A percentile compares a stretch with the other conserved stretches of the same genome.
These are phyloP conservation scores for Temnothorax nylanderi DNA, from an alignment of 1,140 invertebrate species.

Conservation along the genomic window DNA sequence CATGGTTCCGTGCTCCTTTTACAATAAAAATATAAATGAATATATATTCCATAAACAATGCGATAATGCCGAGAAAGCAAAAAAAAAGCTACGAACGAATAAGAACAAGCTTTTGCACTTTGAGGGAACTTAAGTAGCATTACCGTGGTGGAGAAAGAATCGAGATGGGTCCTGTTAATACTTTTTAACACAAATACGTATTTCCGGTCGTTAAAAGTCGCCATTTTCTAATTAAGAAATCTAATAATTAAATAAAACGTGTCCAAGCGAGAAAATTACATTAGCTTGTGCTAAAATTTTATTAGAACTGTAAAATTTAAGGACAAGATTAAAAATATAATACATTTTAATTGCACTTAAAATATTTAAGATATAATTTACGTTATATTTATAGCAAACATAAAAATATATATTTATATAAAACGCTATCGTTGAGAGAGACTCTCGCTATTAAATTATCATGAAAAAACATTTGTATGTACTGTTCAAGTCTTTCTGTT, in stretches of 20 bases:
- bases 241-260: background rate
- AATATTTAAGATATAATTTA: background rate
- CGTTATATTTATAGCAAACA: background rate
- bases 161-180: conserved; percentile 9
- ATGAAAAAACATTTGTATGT: background rate
- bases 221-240: conserved; percentile 8
- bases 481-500: background rate
- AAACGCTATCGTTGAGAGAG: background rate
- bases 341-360: background rate
- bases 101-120: conserved; percentile 54
- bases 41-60: conserved; percentile 46
- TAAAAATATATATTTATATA: conserved; percentile 1
- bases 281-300: background rate
- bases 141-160: background rate
- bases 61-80: background rate
- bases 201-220: background rate
- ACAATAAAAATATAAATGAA: conserved; percentile 30
- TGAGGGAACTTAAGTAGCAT: conserved; percentile 27
- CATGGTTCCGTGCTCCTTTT: background rate
- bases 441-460: background rate
- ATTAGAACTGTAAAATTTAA: background rate
- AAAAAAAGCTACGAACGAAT: background rate
- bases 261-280: background rate
- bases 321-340: background rate
- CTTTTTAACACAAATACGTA: conserved; percentile 33